A percentile compares a stretch with the other conserved stretches of the same genome.
Evolutionary conservation across 2,888 invertebrate species (phyloP).

Genomic region (Polymixis lichenea): DNA sequence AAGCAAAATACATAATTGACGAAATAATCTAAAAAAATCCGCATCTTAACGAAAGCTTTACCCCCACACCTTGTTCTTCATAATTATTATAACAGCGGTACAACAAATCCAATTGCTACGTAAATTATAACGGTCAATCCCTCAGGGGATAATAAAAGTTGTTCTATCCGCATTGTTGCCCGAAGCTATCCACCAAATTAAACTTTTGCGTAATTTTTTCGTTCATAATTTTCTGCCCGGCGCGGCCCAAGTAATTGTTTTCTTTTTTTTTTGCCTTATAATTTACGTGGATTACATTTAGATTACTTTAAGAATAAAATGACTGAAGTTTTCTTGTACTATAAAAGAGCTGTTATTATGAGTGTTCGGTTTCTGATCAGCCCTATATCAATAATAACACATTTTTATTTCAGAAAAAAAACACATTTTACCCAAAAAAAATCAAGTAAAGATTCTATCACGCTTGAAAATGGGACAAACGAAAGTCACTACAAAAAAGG

Average conservation of each 20-base stretch:
- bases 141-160: conserved; percentile 47
- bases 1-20: not conserved
- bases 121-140: conserved; percentile 40
- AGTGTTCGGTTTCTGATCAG: no score
- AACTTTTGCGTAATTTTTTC: conserved; percentile 32
- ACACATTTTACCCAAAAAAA: no score
- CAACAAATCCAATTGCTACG: conserved; percentile 43
- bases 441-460: no score
- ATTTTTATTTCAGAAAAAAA: no score
- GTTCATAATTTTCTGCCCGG: conserved; percentile 24
- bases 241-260: conserved; percentile 29
- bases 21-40: not conserved
- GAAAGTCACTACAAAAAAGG: no score
- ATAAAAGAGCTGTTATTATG: no score
- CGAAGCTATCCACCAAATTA: conserved; percentile 35
- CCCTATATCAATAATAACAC: no score
- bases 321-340: not conserved
- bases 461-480: no score
- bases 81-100: conserved; percentile 31
- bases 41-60: not conserved
- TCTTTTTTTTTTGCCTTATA: conserved; percentile 1
- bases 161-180: conserved; percentile 32
- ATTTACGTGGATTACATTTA: conserved; percentile 1
- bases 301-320: not conserved
- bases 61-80: not conserved